Conservation (phyloP, 2,113 vertebrate genomes). For the Mesoclemmys tuberculata region DNA sequence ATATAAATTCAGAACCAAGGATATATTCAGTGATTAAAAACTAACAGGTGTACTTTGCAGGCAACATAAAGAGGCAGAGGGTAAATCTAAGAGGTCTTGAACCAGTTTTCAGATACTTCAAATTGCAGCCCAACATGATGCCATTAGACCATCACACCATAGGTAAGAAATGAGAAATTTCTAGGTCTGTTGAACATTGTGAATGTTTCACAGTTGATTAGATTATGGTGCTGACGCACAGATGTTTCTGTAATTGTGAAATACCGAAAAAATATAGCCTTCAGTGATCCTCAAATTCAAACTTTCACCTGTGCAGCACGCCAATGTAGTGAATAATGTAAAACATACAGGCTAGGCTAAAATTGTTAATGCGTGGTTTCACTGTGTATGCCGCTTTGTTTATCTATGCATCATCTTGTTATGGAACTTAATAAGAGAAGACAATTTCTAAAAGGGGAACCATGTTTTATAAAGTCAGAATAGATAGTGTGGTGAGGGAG, state of each 20-base stretch:
- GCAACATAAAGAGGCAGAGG: background rate
- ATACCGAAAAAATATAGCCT: background rate
- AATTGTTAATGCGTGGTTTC: background rate
- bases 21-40: background rate
- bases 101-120: background rate
- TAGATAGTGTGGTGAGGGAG: background rate
- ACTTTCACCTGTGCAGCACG: background rate
- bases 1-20: background rate
- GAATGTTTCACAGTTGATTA: slow-evolving; percentile 46
- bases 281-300: slow-evolving; percentile 35
- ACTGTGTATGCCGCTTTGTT: background rate
- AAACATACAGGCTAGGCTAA: background rate
- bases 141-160: slow-evolving; percentile 22
- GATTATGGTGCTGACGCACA: slow-evolving; percentile 28
- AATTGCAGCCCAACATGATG: background rate
- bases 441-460: background rate
- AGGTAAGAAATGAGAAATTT: slow-evolving; percentile 41
- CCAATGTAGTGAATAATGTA: slow-evolving; percentile 38
- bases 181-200: slow-evolving; percentile 45
- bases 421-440: background rate
- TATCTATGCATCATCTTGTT: background rate
- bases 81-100: background rate
- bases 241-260: background rate
- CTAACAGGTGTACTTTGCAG: background rate
- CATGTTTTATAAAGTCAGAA: background rate